Evolutionary conservation across 2,113 vertebrate species (phyloP), one percentile per base, ranked within the genome.

Genomic region (Ailurus styani): DNA sequence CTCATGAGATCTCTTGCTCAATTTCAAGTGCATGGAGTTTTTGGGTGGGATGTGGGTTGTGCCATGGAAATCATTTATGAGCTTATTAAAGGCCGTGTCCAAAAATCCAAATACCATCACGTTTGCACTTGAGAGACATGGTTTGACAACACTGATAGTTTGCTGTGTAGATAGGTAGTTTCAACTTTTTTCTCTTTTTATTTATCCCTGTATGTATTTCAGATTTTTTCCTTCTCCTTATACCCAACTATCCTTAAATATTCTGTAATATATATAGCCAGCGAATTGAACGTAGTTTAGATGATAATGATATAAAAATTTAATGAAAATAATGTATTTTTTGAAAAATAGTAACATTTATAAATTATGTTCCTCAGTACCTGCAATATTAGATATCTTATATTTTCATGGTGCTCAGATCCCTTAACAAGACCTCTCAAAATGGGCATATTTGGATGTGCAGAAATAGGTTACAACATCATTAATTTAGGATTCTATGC

Each of bases 1-100:
- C 95, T 95, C 97, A 57, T 7, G 97, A 95, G 95, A 68, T 70
- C n/a, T 75, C 40, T 86, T 87, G 86, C 82, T 91, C 78, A 87
- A 62, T 62, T 84, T 45, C 78, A 96, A 79, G 68, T 75, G 17
- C 25, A 52, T 47, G 42, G 25, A 95, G 40, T 8, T 54, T 86
- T 86, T 4, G 64, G 55, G 60, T 86, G 77, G 52, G 27, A 47
- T 70, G 42, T 87, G 10, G 27, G 14, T 50, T 72, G 10, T 82
- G 31, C 62, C 40, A 73, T 31, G 37, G n/a, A 88, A 87, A 90
- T 11, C 12, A 78, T 62, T 85, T 90, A 55, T 47, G 40, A 93
- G 50, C 29, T 47, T 62, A 11, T 68, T 83, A 37, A 18, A 34
- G 14, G 1, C 21, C 79, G 7, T 82, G 3, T 37, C 25, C 68